Evolutionary conservation across 1,140 invertebrate species (phyloP), one percentile per base, ranked within the genome.

Genomic region (Pogonognathellus flavescens): DNA sequence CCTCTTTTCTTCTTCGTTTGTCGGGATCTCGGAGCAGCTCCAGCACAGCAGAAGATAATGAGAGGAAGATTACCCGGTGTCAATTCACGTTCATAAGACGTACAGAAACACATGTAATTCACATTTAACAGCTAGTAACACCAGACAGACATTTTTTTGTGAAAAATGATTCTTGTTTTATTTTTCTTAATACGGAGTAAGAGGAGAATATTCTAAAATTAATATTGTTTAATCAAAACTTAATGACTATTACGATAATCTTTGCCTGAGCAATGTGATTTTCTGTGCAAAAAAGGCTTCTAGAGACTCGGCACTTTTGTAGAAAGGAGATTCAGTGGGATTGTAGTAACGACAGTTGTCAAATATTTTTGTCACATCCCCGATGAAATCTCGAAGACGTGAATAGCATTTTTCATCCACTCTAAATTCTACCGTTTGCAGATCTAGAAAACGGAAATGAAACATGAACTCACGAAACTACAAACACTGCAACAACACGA

Each of bases 301-400:
- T 53, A 99, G 92, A 41, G 95, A 94, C 90, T 98, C 96, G 7
- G 98, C 98, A 92, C 97, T 98, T 89, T 97, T 96, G 91, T 95
- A 98, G 91, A 99, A 98, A 70, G 96, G 95, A 18, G 97, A 97
- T 90, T 98, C 97, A 89, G 95, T 95, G 50, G 97, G 95, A 92
- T 99, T 99, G 91, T 98, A 99, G 89, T 97, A 97, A 83, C 97
- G 94, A 93, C 97, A 99, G 91, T 99, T 99, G 91, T 99, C 97
- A 92, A 99, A 99, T 89, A 99, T 98, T 91, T 98, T 97, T 59
- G 96, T 98, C 93, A 99, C 97, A 90, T 99, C 97, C 90, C 96
- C 96, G 89, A 99, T 97, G 90, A 99, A 98, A 90, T 99, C 97
- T 90, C 95, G 95, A 82, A 99, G 92, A 89, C 94, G 96, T 89